These are phyloP conservation scores for Peucedramus taeniatus DNA, from an alignment of 2,113 vertebrate species.

Conservation along the genomic window DNA sequence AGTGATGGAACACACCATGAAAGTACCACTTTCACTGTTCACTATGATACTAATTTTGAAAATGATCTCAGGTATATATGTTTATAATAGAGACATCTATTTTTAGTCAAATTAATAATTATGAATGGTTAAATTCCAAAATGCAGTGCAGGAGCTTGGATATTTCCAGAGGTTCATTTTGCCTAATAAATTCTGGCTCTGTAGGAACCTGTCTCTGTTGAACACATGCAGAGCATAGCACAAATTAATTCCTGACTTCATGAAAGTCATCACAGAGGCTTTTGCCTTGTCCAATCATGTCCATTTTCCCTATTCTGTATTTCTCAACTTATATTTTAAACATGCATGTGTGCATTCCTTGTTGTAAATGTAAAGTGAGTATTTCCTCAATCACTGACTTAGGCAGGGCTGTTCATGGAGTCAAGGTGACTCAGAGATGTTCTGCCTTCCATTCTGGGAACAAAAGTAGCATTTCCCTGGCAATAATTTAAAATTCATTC, in stretches of 20 bases:
- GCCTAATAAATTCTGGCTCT: neutral
- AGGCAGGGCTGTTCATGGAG: neutral
- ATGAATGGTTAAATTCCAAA: neutral
- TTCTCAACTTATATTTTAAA: neutral
- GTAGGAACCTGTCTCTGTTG: neutral
- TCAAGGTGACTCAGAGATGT: neutral
- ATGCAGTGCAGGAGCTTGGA: neutral
- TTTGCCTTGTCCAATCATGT: neutral
- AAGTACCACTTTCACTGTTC: neutral
- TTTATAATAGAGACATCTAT: neutral
- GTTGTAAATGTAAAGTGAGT: neutral
- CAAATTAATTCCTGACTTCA: neutral
- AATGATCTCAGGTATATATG: neutral
- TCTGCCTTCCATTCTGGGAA: neutral
- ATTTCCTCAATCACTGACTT: accelerated
- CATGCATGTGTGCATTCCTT: neutral
- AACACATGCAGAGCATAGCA: neutral
- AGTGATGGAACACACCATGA: neutral
- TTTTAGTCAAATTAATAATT: neutral
- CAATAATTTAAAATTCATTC: neutral
- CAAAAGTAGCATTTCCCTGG: accelerated
- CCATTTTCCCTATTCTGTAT: neutral
- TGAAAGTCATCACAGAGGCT: neutral
- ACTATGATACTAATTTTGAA: neutral
- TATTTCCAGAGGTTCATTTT: neutral